These are phyloP conservation scores for Zhengitettix transpicula DNA, from an alignment of 2,888 invertebrate genomes.

Conservation along the genomic window DNA sequence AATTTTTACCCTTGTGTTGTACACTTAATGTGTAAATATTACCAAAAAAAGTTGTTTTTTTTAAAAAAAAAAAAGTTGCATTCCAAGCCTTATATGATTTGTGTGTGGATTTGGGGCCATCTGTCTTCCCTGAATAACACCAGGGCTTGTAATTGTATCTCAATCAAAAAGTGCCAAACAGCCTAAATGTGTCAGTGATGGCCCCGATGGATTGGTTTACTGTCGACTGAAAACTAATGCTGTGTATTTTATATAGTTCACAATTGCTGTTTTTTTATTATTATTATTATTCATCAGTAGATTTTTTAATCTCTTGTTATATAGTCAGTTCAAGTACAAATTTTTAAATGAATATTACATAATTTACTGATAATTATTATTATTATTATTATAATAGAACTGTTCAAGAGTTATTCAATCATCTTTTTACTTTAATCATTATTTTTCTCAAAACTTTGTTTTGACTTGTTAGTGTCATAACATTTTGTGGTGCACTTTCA, in stretches of 20 bases:
- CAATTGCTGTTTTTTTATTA: background rate
- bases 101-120: slow-evolving; percentile 5
- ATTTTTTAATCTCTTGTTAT: slow-evolving; percentile 30
- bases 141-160: too few relatives aligned
- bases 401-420: too few relatives aligned
- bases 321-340: slow-evolving; percentile 75
- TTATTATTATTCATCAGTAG: slow-evolving; percentile 1
- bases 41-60: slow-evolving; percentile 6
- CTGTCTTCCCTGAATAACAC: background rate
- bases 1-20: background rate
- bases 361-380: slow-evolving; percentile 2
- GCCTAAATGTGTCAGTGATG: slow-evolving; percentile 6
- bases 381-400: slow-evolving; percentile 3
- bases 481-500: too few relatives aligned
- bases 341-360: slow-evolving; percentile 34
- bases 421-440: too few relatives aligned
- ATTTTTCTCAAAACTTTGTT: too few relatives aligned
- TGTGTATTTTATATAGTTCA: slow-evolving; percentile 6
- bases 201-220: slow-evolving; percentile 14
- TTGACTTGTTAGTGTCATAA: too few relatives aligned
- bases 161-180: too few relatives aligned
- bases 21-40: slow-evolving; percentile 2
- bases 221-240: slow-evolving; percentile 3
- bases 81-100: slow-evolving; percentile 19
- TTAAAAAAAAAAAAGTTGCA: slow-evolving; percentile 17